These are phyloP conservation scores for Zaprionus taronus DNA, from an alignment of 1,140 invertebrate genomes.

Conservation along the genomic window DNA sequence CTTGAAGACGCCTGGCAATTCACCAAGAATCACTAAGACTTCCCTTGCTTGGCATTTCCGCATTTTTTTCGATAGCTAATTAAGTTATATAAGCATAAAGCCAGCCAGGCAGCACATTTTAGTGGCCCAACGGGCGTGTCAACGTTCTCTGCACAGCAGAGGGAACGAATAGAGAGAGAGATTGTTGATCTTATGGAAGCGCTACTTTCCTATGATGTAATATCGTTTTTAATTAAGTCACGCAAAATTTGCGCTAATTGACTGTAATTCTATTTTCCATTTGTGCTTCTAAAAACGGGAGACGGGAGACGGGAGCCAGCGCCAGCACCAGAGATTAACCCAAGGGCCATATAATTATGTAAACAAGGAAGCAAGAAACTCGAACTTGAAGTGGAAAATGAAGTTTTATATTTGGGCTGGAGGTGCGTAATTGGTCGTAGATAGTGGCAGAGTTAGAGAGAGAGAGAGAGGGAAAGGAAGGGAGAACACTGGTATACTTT, in stretches of 20 bases:
- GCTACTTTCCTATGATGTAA: conserved; percentile 72
- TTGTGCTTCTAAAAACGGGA: conserved; percentile 68
- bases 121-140: conserved; percentile 34
- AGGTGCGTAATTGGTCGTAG: conserved; percentile 32
- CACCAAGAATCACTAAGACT: conserved; percentile 19
- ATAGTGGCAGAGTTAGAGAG: not conserved
- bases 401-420: conserved; percentile 29
- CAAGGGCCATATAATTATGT: conserved; percentile 56
- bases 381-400: conserved; percentile 20
- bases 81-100: conserved; percentile 54
- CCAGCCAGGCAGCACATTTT: conserved; percentile 31
- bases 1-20: not conserved
- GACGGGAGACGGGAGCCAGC: conserved; percentile 6
- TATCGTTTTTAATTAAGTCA: conserved; percentile 74
- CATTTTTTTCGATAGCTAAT: conserved; percentile 45
- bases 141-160: conserved; percentile 24
- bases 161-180: conserved; percentile 27
- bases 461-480: not conserved
- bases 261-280: conserved; percentile 47
- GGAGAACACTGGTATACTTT: conserved; percentile 28
- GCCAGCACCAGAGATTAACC: conserved; percentile 21
- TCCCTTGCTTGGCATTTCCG: conserved; percentile 36
- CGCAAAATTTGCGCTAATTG: conserved; percentile 78
- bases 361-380: conserved; percentile 60
- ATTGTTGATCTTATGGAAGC: conserved; percentile 39